Conservation (phyloP, 2,888 invertebrate genomes). For the Tipula confusa region DNA sequence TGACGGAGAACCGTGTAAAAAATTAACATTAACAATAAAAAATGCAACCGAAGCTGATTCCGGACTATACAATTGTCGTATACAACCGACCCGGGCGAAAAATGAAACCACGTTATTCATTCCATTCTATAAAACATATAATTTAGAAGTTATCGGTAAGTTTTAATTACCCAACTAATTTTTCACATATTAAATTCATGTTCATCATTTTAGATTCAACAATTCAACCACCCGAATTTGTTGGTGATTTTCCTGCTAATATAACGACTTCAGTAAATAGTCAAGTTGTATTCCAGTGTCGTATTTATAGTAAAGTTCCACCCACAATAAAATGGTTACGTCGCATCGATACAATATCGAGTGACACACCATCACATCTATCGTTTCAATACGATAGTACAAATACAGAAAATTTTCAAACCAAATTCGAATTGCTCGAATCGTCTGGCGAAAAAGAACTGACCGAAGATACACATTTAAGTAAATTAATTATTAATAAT, state of each 20-base stretch:
- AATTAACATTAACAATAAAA: slow-evolving; percentile 41
- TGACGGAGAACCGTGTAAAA: slow-evolving; percentile 42
- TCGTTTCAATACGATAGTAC: neutral
- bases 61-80: slow-evolving; percentile 47
- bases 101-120: slow-evolving; percentile 42
- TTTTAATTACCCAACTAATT: neutral
- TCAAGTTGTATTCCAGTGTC: slow-evolving; percentile 46
- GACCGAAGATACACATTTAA: slow-evolving; percentile 44
- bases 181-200: neutral
- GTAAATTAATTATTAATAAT: slow-evolving; percentile 45
- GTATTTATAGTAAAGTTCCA: slow-evolving; percentile 45
- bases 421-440: slow-evolving; percentile 44
- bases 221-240: slow-evolving; percentile 43
- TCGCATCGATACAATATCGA: slow-evolving; percentile 36
- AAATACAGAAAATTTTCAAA: slow-evolving; percentile 37
- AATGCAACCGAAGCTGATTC: slow-evolving; percentile 47
- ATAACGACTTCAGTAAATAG: slow-evolving; percentile 40
- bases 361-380: neutral
- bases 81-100: slow-evolving; percentile 43
- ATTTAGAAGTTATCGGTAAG: slow-evolving; percentile 47
- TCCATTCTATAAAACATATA: slow-evolving; percentile 45
- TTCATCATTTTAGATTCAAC: slow-evolving; percentile 40
- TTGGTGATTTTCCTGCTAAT: slow-evolving; percentile 44
- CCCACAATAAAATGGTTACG: slow-evolving; percentile 48
- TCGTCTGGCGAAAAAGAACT: slow-evolving; percentile 44